Evolutionary conservation across 2,888 invertebrate species (phyloP).

Genomic region (Bembecia ichneumoniformis): DNA sequence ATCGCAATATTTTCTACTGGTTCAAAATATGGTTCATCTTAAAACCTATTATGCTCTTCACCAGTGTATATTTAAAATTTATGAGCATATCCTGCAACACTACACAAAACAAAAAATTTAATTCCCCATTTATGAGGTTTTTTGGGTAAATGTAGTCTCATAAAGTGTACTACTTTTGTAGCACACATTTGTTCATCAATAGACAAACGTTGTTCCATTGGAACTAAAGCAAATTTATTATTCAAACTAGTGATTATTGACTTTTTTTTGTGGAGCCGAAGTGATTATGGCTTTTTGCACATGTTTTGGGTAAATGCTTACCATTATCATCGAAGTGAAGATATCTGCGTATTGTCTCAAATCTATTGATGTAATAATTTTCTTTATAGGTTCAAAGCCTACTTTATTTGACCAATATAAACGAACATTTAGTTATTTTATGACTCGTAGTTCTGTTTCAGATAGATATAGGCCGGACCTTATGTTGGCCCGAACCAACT

Average conservation of each 20-base stretch:
- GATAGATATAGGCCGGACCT: too few species aligned
- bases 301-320: constrained; percentile 14
- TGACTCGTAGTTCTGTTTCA: too few species aligned
- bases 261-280: constrained; percentile 19
- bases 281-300: constrained; percentile 20
- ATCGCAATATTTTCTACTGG: too few species aligned
- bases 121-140: too few species aligned
- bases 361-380: constrained; percentile 16
- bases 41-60: too few species aligned
- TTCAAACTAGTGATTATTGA: constrained; percentile 22
- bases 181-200: constrained; percentile 24
- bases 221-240: constrained; percentile 20
- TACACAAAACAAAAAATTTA: too few species aligned
- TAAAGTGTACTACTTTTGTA: constrained; percentile 21
- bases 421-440: too few species aligned
- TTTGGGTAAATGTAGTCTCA: too few species aligned
- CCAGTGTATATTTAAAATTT: too few species aligned
- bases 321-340: constrained; percentile 25
- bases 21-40: too few species aligned
- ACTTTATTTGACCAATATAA: constrained; percentile 14
- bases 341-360: constrained; percentile 18
- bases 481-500: too few species aligned
- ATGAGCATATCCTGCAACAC: too few species aligned
- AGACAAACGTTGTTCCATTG: constrained; percentile 23
- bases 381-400: constrained; percentile 11